These are phyloP conservation scores for Acropora yongei DNA, from an alignment of 64 coral and sea anemone genomes.

Conservation along the genomic window DNA sequence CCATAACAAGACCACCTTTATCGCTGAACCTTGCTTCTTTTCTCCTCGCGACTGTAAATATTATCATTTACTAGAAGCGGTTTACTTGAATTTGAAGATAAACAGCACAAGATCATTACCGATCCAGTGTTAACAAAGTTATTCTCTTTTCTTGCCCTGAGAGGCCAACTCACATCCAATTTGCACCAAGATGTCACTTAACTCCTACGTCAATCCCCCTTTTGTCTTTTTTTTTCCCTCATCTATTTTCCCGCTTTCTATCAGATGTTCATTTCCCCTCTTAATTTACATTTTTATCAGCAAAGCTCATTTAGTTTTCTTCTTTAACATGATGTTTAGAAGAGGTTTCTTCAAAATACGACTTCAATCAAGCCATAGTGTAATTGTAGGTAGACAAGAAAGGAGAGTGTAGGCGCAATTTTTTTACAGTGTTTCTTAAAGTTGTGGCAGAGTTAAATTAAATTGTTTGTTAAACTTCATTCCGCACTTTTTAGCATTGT, in stretches of 20 bases:
- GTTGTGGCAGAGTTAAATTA: too few species aligned
- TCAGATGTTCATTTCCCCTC: too few species aligned
- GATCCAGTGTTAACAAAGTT: neutral
- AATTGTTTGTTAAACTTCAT: too few species aligned
- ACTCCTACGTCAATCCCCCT: too few species aligned
- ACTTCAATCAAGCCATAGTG: neutral
- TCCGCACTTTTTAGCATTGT: too few species aligned
- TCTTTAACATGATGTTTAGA: neutral
- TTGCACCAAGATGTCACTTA: neutral
- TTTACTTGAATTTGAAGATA: neutral
- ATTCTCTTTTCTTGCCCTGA: neutral
- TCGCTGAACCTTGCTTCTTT: neutral
- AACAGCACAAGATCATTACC: neutral
- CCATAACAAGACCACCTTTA: conserved; percentile 10
- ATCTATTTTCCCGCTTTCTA: too few species aligned
- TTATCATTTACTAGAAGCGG: neutral
- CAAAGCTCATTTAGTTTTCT: neutral
- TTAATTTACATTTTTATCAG: neutral
- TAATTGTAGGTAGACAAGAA: neutral
- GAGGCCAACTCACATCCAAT: neutral
- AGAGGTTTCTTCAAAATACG: neutral
- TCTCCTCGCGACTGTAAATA: neutral
- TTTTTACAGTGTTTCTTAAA: too few species aligned
- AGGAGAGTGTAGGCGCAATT: too few species aligned
- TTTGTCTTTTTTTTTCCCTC: too few species aligned